Conservation (phyloP, 2,888 invertebrate genomes). For the Mythimna pallens region DNA sequence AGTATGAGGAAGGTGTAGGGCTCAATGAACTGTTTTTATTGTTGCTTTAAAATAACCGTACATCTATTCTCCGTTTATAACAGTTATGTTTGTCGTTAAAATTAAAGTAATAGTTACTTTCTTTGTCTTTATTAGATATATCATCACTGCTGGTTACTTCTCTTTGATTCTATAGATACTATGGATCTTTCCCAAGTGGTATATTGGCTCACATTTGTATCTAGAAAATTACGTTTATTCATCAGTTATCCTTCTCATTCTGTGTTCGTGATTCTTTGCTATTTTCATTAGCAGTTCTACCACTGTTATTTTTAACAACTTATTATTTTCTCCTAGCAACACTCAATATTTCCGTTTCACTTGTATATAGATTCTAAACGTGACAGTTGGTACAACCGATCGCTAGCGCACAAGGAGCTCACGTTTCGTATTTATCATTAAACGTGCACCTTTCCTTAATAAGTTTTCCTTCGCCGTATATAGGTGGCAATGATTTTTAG, state of each 20-base stretch:
- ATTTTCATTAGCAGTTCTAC: not conserved
- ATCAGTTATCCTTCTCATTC: not conserved
- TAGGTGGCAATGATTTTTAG: constrained; percentile 37
- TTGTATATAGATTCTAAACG: constrained; percentile 56
- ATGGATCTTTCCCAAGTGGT: too few relatives aligned
- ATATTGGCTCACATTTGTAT: not conserved
- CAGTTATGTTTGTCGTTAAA: not conserved
- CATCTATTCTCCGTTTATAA: not conserved
- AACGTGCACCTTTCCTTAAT: constrained; percentile 50
- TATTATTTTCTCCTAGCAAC: not conserved
- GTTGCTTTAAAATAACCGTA: not conserved
- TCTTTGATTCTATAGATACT: too few relatives aligned
- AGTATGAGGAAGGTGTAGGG: not conserved
- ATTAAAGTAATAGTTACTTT: not conserved
- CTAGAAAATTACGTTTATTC: not conserved
- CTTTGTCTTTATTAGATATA: not conserved
- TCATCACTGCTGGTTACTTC: not conserved
- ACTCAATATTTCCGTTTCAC: constrained; percentile 40
- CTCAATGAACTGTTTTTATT: not conserved
- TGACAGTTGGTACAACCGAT: constrained; percentile 45
- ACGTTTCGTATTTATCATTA: constrained; percentile 60
- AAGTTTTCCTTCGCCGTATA: constrained; percentile 49
- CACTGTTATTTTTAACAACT: not conserved
- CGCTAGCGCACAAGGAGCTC: constrained; percentile 47
- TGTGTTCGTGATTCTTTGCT: not conserved